These are phyloP conservation scores for Pygathrix nemaeus DNA, from an alignment of 2,113 vertebrate species.

Conservation along the genomic window DNA sequence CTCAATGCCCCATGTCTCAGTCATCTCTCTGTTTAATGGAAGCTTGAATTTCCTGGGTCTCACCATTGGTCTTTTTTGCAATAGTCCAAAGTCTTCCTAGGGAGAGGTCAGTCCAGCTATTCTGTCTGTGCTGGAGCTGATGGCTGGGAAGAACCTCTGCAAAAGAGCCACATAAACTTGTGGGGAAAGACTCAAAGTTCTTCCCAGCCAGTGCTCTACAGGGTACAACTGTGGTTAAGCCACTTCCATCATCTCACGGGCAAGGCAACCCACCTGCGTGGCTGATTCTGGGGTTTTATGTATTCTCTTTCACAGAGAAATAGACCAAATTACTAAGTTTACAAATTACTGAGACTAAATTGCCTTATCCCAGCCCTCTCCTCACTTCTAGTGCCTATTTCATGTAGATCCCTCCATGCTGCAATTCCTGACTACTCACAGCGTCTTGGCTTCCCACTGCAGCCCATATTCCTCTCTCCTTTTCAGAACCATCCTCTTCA, in stretches of 20 bases:
- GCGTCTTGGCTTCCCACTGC: not conserved
- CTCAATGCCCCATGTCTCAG: not conserved
- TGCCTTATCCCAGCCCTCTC: not conserved
- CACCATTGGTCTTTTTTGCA: not conserved
- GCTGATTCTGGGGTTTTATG: not conserved
- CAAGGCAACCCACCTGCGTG: not conserved
- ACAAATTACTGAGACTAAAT: not conserved
- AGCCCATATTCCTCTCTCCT: not conserved
- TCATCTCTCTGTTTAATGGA: not conserved
- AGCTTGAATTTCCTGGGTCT: not conserved
- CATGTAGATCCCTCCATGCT: not conserved
- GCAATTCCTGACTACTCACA: not conserved
- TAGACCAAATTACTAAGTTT: not conserved
- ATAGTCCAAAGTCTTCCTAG: not conserved
- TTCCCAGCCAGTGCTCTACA: too few species aligned
- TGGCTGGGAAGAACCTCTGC: too few species aligned
- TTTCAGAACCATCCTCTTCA: not conserved
- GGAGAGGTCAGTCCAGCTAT: not conserved
- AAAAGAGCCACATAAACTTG: not conserved
- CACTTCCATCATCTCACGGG: not conserved
- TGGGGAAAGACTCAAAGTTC: not conserved
- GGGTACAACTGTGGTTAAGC: not conserved
- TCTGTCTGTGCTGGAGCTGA: not conserved
- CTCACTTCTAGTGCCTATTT: not conserved
- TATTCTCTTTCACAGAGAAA: not conserved